Evolutionary conservation across 2,113 vertebrate genomes (phyloP).

Genomic region (Nothobranchius furzeri): DNA sequence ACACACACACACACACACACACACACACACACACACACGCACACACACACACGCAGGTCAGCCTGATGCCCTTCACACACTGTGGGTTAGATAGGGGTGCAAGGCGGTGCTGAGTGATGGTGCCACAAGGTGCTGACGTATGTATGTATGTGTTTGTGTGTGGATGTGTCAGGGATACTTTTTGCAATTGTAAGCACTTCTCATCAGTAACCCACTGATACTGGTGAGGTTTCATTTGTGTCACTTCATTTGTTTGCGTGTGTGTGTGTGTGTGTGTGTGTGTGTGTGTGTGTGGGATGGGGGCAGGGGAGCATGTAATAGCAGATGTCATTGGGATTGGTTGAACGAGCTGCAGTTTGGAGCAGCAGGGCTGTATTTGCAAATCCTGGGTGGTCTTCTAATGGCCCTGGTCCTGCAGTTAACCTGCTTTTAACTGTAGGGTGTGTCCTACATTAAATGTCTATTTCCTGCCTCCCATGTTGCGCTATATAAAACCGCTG

Average conservation of each 20-base stretch:
- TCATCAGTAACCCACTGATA: slow-evolving; percentile 67
- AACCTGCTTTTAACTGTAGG: slow-evolving; percentile 81
- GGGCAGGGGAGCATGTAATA: slow-evolving; percentile 66
- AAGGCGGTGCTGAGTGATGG: slow-evolving; percentile 74
- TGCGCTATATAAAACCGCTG: slow-evolving; percentile 78
- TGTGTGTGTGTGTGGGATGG: slow-evolving; percentile 49
- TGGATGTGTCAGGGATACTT: slow-evolving; percentile 66
- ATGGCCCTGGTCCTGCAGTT: slow-evolving; percentile 78
- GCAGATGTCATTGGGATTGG: slow-evolving; percentile 73
- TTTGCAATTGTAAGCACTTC: slow-evolving; percentile 75
- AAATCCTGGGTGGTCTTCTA: slow-evolving; percentile 80
- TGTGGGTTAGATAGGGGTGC: slow-evolving; percentile 68
- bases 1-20: slow-evolving; percentile 23
- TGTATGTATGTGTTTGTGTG: slow-evolving; percentile 64
- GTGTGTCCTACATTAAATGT: slow-evolving; percentile 80
- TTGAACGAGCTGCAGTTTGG: slow-evolving; percentile 68
- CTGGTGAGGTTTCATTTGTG: slow-evolving; percentile 73
- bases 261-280: slow-evolving; percentile 16
- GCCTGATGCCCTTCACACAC: slow-evolving; percentile 78
- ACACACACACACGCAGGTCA: slow-evolving; percentile 60
- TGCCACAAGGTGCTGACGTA: slow-evolving; percentile 75
- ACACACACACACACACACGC: slow-evolving; percentile 6
- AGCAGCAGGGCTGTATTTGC: slow-evolving; percentile 72
- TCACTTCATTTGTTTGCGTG: slow-evolving; percentile 73
- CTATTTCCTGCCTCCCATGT: slow-evolving; percentile 82